Base-by-base conservation (phyloP, 2,113 vertebrate genomes). In the Cygnus buccinator region DNA sequence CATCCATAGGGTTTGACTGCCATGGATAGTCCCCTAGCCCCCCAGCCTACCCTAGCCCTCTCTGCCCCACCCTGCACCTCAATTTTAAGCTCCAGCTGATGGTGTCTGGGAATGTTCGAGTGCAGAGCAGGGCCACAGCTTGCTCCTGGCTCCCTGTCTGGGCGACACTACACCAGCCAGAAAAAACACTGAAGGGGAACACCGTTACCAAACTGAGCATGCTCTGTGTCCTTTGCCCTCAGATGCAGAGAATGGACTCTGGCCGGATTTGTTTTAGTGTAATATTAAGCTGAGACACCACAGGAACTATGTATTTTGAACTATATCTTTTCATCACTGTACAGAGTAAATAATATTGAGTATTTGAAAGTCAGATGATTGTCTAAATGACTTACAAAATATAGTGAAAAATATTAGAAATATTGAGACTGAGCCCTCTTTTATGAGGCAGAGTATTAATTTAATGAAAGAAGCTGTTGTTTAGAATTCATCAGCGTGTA, bases 1-100 rank as follows among this genome's bases (percentile, higher is more conserved):
- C 9, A 18, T 17, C 22, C 29, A 3, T 4, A n/a, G 1, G 18
- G 7, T 4, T 31, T 22, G 29, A 7, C 35, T 61, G 31, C 7
- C 17, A 28, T 17, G 5, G 3, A 6, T 35, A 29, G 28, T 10
- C 3, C 13, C 22, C 3, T 21, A 12, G 25, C 5, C 4, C 14
- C 25, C 25, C 16, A 43, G 14, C 43, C 15, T 43, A 43, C 15
- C 43, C 20, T 16, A 0, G 2, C 3, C 17, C 14, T 11, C 19
- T n/a, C 18, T 28, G 11, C 15, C 7, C 13, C 7, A 10, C 5
- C 8, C 29, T 5, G 35, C 25, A 21, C 21, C 29, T 80, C 43
- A 16, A 2, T 20, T 63, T 46, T 58, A 48, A 48, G 4, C 54
- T 74, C 15, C 23, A 41, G 31, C 6, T 55, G 39, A 26, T 12